Conservation (phyloP, 2,797 vertebrate genomes). For the Xenopus petersii region DNA sequence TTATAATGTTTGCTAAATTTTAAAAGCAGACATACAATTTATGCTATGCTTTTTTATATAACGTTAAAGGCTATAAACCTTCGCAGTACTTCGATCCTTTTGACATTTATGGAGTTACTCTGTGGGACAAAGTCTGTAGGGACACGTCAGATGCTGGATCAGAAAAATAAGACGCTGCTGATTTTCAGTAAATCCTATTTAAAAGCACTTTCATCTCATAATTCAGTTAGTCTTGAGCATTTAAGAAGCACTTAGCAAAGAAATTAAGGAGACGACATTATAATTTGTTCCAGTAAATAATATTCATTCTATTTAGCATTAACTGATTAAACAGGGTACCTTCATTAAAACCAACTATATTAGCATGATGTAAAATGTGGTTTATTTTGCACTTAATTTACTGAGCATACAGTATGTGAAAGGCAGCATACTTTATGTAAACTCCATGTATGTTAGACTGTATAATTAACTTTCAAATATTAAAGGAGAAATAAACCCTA, state of each 20-base stretch:
- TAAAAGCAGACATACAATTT: too few species aligned
- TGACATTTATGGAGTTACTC: conserved; percentile 14
- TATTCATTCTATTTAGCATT: conserved; percentile 46
- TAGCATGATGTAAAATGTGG: not conserved
- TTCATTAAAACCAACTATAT: conserved; percentile 26
- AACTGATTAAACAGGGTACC: conserved; percentile 31
- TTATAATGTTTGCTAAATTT: too few species aligned
- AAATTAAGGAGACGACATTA: conserved; percentile 47
- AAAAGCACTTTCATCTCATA: conserved; percentile 51
- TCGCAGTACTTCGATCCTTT: not conserved
- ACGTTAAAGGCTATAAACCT: too few species aligned
- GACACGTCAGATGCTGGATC: conserved; percentile 17
- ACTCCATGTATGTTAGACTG: too few species aligned
- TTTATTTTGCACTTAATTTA: too few species aligned
- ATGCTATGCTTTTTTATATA: too few species aligned
- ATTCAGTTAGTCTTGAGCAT: conserved; percentile 50
- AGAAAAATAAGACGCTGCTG: conserved; percentile 46
- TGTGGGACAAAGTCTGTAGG: conserved; percentile 18
- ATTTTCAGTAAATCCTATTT: conserved; percentile 58
- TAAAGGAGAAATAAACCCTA: too few species aligned
- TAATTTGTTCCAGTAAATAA: conserved; percentile 48
- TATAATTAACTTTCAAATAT: too few species aligned
- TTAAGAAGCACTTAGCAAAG: conserved; percentile 54
- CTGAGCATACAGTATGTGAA: too few species aligned
- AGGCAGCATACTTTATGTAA: too few species aligned